These are phyloP conservation scores for Patella ulyssiponensis DNA, from an alignment of 2,888 invertebrate genomes.

Conservation along the genomic window DNA sequence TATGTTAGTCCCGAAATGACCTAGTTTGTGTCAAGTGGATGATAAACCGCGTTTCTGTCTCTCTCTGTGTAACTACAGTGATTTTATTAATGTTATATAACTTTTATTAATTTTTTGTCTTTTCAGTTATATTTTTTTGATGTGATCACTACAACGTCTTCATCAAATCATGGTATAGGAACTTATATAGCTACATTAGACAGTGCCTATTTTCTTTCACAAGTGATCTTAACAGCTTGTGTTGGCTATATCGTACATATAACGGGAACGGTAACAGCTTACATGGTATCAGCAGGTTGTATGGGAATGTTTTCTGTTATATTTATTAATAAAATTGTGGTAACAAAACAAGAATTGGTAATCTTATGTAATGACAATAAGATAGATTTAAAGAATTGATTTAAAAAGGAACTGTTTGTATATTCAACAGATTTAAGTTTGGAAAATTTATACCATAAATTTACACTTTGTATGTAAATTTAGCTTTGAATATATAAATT, in stretches of 20 bases:
- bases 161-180: constrained; percentile 84
- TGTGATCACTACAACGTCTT: constrained; percentile 32
- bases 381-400: too few relatives aligned
- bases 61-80: not conserved
- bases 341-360: constrained; percentile 46
- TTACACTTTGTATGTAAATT: too few relatives aligned
- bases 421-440: too few relatives aligned
- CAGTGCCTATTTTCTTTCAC: constrained; percentile 73
- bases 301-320: constrained; percentile 69
- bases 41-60: too few relatives aligned
- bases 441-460: too few relatives aligned
- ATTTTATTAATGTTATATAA: not conserved
- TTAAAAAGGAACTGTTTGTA: too few relatives aligned
- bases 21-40: too few relatives aligned
- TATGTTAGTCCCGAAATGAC: too few relatives aligned
- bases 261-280: constrained; percentile 71
- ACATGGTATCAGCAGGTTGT: constrained; percentile 72
- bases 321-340: constrained; percentile 57
- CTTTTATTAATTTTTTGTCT: constrained; percentile 16
- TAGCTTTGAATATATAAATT: too few relatives aligned
- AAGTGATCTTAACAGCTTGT: constrained; percentile 72
- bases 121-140: constrained; percentile 70
- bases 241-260: constrained; percentile 73
- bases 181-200: constrained; percentile 86
- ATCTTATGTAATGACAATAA: constrained; percentile 2